phyloP scores from a whole-genome alignment of 2,888 invertebrate genomes.

The Nemotelus nigrinus region DNA sequence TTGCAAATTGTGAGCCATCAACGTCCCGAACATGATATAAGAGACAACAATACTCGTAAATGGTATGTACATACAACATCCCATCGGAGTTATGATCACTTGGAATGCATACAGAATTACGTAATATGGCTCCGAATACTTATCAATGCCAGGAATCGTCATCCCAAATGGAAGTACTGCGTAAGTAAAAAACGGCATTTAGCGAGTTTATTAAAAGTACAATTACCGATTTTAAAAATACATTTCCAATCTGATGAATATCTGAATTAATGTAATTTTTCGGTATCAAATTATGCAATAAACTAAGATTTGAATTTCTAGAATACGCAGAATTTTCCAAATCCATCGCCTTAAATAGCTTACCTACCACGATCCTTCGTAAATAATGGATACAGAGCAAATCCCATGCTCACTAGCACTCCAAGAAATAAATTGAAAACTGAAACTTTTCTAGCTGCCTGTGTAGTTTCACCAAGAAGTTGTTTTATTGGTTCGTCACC shows the following conservation, averaged over 20 bases:
- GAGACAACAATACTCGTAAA: constrained; percentile 47
- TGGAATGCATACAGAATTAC: constrained; percentile 45
- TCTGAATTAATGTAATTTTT: no score
- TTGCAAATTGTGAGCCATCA: constrained; percentile 44
- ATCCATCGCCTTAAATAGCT: no score
- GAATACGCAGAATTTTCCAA: no score
- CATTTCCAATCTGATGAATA: no score
- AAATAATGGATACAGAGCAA: constrained; percentile 60
- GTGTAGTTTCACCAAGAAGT: constrained; percentile 34
- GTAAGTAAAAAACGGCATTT: neutral
- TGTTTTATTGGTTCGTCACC: constrained; percentile 18
- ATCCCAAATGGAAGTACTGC: constrained; percentile 49
- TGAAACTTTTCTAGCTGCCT: constrained; percentile 23
- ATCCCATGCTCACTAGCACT: constrained; percentile 59
- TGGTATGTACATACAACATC: constrained; percentile 51
- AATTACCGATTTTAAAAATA: neutral
- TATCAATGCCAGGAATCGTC: constrained; percentile 47
- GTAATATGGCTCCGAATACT: constrained; percentile 47
- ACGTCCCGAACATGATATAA: constrained; percentile 48
- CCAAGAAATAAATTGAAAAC: constrained; percentile 60
- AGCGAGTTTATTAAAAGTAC: neutral
- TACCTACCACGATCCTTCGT: constrained; percentile 57
- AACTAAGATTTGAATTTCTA: no score
- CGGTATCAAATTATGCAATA: no score
- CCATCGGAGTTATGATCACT: constrained; percentile 46